Evolutionary conservation across 2,797 vertebrate genomes (phyloP).

Genomic region (Tauraco hartlaubi): DNA sequence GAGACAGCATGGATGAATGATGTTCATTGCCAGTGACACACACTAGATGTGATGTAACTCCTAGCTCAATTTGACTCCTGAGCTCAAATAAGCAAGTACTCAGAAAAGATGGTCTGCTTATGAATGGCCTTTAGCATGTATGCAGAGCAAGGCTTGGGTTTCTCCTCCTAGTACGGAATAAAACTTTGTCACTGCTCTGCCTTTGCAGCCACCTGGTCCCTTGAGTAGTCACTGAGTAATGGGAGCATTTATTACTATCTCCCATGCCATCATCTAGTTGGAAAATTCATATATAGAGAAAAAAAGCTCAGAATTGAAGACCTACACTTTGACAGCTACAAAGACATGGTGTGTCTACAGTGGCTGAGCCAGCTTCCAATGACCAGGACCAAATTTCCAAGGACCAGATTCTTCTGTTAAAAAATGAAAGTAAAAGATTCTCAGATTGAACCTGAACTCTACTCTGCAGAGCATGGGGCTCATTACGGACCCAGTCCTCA

Average conservation of each 20-base stretch:
- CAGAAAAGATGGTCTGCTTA: not conserved
- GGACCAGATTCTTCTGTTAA: not conserved
- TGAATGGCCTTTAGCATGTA: not conserved
- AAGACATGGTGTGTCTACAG: not conserved
- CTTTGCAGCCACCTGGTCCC: not conserved
- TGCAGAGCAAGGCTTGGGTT: not conserved
- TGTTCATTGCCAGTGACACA: not conserved
- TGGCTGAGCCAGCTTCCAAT: not conserved
- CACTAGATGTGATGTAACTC: not conserved
- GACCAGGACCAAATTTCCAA: not conserved
- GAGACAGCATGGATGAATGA: not conserved
- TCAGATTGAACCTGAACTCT: not conserved
- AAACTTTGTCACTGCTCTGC: not conserved
- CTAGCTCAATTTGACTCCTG: fast-evolving
- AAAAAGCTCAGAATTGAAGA: not conserved
- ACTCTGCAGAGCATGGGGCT: not conserved
- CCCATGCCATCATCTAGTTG: not conserved
- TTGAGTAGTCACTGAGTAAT: not conserved
- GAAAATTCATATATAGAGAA: not conserved
- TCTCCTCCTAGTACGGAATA: not conserved
- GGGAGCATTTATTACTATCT: not conserved
- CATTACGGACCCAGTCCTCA: not conserved
- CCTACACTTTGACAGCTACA: not conserved
- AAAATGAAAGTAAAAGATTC: not conserved
- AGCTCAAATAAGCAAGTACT: not conserved